These are phyloP conservation scores for Spodoptera litura DNA, from an alignment of 1,140 invertebrate species.

Conservation along the genomic window DNA sequence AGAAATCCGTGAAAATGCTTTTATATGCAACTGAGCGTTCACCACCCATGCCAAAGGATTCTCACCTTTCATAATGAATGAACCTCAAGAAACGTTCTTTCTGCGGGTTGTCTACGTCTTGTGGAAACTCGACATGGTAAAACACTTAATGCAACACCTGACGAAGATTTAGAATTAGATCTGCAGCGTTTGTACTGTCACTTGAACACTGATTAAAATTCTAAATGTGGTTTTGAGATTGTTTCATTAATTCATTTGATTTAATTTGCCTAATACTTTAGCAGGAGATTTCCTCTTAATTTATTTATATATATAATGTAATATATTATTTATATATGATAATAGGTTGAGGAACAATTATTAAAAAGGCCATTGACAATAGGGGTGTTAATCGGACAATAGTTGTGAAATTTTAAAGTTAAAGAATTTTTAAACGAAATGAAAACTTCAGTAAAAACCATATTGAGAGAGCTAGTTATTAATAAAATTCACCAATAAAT, in stretches of 20 bases:
- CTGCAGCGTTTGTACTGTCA: neutral
- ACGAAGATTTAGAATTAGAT: conserved; percentile 36
- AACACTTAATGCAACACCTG: conserved; percentile 40
- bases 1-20: conserved; percentile 6
- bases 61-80: conserved; percentile 35
- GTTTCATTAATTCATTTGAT: neutral
- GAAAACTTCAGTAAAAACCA: no score
- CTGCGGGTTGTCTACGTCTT: conserved; percentile 35
- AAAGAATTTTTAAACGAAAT: no score
- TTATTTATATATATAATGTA: no score
- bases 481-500: no score
- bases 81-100: conserved; percentile 28
- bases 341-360: no score
- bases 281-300: no score
- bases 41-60: neutral
- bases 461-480: no score
- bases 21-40: conserved; percentile 19
- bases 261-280: no score
- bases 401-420: no score
- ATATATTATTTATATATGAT: no score
- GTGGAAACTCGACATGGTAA: conserved; percentile 27
- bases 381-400: no score
- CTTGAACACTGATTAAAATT: neutral
- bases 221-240: neutral
- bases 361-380: no score